Evolutionary conservation across 2,797 vertebrate species (phyloP).

Genomic region (Poeciliopsis gracilis): DNA sequence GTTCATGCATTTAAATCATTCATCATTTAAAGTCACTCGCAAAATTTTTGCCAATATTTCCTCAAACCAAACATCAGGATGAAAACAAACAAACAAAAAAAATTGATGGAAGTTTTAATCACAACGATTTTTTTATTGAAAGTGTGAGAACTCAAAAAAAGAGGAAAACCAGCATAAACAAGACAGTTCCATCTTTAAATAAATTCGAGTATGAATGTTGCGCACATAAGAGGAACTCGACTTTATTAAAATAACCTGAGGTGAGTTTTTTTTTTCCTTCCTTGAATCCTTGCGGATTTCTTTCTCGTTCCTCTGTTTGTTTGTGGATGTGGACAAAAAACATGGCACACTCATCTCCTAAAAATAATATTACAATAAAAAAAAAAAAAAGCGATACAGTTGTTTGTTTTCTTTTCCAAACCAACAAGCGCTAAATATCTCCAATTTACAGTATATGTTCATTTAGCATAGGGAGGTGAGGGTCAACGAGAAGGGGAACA

Average conservation of each 20-base stretch:
- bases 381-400: constrained; percentile 73
- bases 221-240: constrained; percentile 82
- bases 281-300: constrained; percentile 72
- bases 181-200: constrained; percentile 83
- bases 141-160: constrained; percentile 86
- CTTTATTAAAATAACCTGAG: constrained; percentile 95
- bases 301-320: constrained; percentile 49
- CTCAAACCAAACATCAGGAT: background rate
- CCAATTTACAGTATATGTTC: constrained; percentile 90
- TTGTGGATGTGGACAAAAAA: constrained; percentile 74
- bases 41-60: background rate
- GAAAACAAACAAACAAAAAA: background rate
- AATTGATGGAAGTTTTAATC: constrained; percentile 67
- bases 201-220: constrained; percentile 76
- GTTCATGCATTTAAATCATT: too few relatives aligned
- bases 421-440: constrained; percentile 91
- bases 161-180: constrained; percentile 89
- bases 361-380: constrained; percentile 42
- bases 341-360: constrained; percentile 86
- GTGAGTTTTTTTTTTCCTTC: constrained; percentile 68
- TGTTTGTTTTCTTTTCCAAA: constrained; percentile 75
- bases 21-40: constrained; percentile 2
- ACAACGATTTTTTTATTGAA: constrained; percentile 91
- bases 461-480: constrained; percentile 82
- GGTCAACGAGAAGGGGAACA: background rate